phyloP scores from a whole-genome alignment of 1,140 invertebrate genomes.

The Mylabris phalerata region DNA sequence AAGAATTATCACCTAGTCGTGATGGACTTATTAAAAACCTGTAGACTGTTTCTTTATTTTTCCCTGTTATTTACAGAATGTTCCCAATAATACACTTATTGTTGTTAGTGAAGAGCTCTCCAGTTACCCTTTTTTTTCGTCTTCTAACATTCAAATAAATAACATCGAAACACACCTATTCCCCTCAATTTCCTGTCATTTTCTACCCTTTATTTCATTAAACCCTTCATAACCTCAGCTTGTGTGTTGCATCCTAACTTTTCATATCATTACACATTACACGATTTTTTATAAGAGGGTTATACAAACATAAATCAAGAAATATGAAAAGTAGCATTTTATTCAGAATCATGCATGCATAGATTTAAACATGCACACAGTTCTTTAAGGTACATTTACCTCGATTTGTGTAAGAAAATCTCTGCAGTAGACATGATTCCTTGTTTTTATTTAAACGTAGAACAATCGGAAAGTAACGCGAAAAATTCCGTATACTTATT shows the following conservation, averaged over 20 bases:
- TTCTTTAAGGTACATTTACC: too few species aligned
- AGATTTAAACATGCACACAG: too few species aligned
- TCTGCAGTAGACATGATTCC: too few species aligned
- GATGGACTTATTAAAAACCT: neutral
- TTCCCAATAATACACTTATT: neutral
- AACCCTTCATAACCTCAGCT: conserved; percentile 16
- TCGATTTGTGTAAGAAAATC: too few species aligned
- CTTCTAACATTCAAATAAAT: conserved; percentile 13
- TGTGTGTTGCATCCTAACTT: conserved; percentile 1
- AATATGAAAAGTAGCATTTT: neutral
- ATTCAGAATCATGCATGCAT: too few species aligned
- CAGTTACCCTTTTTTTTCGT: neutral
- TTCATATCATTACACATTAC: conserved; percentile 14
- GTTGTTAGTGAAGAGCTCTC: neutral
- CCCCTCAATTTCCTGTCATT: conserved; percentile 21
- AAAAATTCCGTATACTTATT: too few species aligned
- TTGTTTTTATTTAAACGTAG: too few species aligned
- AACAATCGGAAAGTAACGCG: too few species aligned
- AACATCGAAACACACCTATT: conserved; percentile 15
- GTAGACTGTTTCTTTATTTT: neutral
- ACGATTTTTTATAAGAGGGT: conserved; percentile 5
- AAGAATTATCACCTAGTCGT: too few species aligned
- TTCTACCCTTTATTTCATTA: conserved; percentile 16
- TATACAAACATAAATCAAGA: conserved; percentile 18
- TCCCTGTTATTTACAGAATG: neutral